Evolutionary conservation across 2,797 vertebrate genomes (phyloP), one percentile per base, ranked within the genome.

Genomic region (Xerus rutilus): DNA sequence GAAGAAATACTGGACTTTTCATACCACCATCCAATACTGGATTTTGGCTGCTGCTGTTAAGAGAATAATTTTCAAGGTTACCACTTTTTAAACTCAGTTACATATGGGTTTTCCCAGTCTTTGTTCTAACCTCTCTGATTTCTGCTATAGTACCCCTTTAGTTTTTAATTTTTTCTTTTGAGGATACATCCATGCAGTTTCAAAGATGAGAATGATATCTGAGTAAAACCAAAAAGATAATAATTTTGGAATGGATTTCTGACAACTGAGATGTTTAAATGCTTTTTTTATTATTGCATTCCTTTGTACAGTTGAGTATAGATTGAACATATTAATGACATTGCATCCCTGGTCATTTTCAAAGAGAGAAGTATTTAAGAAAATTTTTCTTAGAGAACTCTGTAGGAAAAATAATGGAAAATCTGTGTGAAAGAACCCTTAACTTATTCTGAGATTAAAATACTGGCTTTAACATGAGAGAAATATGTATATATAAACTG

Each of bases 241-340:
- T 64, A 30, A 74, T 88, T 90, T 94, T 77, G 57, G 52, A 88
- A 20, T 88, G 10, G 17, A 70, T 85, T 93, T 92, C 8, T 79
- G 47, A 84, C 21, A 77, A 18, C 57, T 45, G n/a, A 83, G 12
- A 72, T 83, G 5, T 76, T 67, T 90, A 65, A 73, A 25, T 91
- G 21, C 9, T 57, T 83, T 79, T 82, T 82, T 47, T 65, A 89
- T 77, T 86, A 45, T 78, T 88, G 59, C 43, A 82, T 95, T 52
- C 21, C 45, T 91, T 65, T 92, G 12, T 72, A 49, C 1, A 83
- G n/a, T 54, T 87, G 18, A 83, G 35, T 89, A 72, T 67, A 79
- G 52, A 91, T 91, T 86, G 52, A 69, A 13, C 6, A 45, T 89
- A n/a, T 59, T 52, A 67, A 49, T 83, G 15, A 23, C 43, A 67